Conservation (phyloP, 2,113 vertebrate species). For the Neodontobutis hainanensis region DNA sequence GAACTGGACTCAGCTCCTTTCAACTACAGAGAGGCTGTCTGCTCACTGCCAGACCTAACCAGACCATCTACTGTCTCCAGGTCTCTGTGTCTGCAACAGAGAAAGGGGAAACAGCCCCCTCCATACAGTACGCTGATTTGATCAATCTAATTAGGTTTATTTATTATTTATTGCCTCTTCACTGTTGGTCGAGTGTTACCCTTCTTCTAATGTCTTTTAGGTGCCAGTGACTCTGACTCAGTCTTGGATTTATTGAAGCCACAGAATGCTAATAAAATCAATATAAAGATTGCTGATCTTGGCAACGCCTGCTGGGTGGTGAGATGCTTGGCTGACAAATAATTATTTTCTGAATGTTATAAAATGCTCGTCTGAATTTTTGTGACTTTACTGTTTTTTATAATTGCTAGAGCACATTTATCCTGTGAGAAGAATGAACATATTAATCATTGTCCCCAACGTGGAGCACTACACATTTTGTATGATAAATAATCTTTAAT, state of each 20-base stretch:
- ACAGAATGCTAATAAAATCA: slow-evolving; percentile 83
- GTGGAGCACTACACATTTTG: too few relatives aligned
- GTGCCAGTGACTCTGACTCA: slow-evolving; percentile 69
- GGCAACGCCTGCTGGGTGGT: slow-evolving; percentile 95
- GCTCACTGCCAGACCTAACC: slow-evolving; percentile 42
- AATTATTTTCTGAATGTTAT: too few relatives aligned
- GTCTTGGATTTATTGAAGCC: slow-evolving; percentile 87
- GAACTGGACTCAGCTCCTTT: slow-evolving; percentile 1
- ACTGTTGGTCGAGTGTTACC: background rate
- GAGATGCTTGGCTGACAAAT: slow-evolving; percentile 58
- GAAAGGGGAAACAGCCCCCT: slow-evolving; percentile 17
- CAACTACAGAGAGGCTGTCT: slow-evolving; percentile 28
- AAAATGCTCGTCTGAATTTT: too few relatives aligned
- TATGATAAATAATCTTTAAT: too few relatives aligned
- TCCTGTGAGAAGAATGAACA: too few relatives aligned
- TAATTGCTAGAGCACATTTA: too few relatives aligned
- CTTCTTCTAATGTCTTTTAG: slow-evolving; percentile 38
- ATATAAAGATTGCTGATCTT: slow-evolving; percentile 87
- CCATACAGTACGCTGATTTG: slow-evolving; percentile 18
- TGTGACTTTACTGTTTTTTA: too few relatives aligned
- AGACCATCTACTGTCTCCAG: slow-evolving; percentile 32
- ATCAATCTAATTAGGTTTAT: slow-evolving; percentile 28
- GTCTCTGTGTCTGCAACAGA: slow-evolving; percentile 38
- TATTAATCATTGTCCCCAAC: too few relatives aligned
- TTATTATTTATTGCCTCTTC: too few relatives aligned